Conservation (phyloP, 2,113 vertebrate species). For the Neofelis nebulosa region DNA sequence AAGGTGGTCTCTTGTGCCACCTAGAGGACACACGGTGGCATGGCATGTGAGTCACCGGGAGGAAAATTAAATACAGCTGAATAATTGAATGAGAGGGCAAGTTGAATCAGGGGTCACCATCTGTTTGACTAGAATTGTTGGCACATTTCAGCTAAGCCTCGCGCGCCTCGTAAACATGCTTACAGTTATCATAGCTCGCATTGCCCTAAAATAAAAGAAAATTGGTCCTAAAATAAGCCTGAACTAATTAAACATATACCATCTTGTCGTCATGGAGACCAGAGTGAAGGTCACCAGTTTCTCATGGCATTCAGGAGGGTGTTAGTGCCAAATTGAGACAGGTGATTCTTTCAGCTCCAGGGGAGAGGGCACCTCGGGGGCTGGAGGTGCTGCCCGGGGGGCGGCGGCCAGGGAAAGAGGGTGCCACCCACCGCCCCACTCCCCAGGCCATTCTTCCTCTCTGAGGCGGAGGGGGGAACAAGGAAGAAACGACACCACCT, state of each 20-base stretch:
- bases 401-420: no score
- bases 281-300: slow-evolving; percentile 60
- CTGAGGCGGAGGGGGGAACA: fast-evolving
- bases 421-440: fast-evolving
- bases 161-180: slow-evolving; percentile 89
- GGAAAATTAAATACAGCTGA: slow-evolving; percentile 93
- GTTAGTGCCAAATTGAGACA: background rate
- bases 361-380: background rate
- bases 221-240: slow-evolving; percentile 85
- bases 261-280: slow-evolving; percentile 77
- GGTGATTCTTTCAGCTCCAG: slow-evolving; percentile 20
- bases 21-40: slow-evolving; percentile 81
- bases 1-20: slow-evolving; percentile 88
- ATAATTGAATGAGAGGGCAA: slow-evolving; percentile 90
- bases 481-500: background rate
- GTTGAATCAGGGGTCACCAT: slow-evolving; percentile 95
- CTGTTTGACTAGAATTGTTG: slow-evolving; percentile 91
- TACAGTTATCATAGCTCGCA: slow-evolving; percentile 82
- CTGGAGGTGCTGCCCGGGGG: background rate
- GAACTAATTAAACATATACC: slow-evolving; percentile 83
- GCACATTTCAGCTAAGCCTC: slow-evolving; percentile 88
- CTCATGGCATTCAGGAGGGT: slow-evolving; percentile 42
- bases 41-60: slow-evolving; percentile 65
- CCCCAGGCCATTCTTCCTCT: background rate
- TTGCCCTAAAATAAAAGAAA: slow-evolving; percentile 85